These are phyloP conservation scores for Petaurus breviceps DNA, from an alignment of 2,113 vertebrate genomes.

Conservation along the genomic window DNA sequence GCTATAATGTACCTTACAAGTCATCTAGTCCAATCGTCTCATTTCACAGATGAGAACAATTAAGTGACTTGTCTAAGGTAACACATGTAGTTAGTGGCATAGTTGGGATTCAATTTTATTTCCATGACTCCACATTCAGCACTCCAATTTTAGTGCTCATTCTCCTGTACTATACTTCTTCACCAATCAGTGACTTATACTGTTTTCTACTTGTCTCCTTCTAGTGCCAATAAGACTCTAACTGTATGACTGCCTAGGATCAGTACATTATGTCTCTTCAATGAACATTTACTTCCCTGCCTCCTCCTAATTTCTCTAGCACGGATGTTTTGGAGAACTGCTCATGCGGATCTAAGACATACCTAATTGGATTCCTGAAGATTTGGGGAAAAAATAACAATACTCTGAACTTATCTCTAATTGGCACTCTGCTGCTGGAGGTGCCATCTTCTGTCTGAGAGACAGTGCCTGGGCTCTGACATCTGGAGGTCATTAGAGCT, in stretches of 20 bases:
- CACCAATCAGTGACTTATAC: not conserved
- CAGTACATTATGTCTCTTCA: conserved; percentile 52
- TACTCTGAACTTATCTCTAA: conserved; percentile 47
- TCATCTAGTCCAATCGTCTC: not conserved
- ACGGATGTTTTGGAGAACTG: conserved; percentile 31
- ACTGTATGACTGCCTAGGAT: not conserved
- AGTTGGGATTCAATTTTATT: not conserved
- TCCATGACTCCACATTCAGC: not conserved
- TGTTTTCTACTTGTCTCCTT: not conserved
- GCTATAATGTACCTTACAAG: not conserved
- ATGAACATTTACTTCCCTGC: conserved; percentile 46
- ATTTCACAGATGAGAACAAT: not conserved
- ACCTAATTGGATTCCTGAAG: conserved; percentile 78
- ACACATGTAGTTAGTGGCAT: not conserved
- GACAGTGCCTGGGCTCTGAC: not conserved
- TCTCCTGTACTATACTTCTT: not conserved
- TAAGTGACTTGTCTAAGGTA: not conserved
- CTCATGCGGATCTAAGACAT: conserved; percentile 70
- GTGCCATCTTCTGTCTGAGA: not conserved
- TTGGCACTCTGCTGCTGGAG: conserved; percentile 53
- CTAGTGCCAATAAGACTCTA: not conserved
- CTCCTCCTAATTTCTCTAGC: not conserved
- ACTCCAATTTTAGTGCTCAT: not conserved
- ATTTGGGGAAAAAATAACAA: conserved; percentile 51
- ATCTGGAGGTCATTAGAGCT: not conserved